Conservation (phyloP, 2,113 vertebrate genomes). For the Proteles cristata region DNA sequence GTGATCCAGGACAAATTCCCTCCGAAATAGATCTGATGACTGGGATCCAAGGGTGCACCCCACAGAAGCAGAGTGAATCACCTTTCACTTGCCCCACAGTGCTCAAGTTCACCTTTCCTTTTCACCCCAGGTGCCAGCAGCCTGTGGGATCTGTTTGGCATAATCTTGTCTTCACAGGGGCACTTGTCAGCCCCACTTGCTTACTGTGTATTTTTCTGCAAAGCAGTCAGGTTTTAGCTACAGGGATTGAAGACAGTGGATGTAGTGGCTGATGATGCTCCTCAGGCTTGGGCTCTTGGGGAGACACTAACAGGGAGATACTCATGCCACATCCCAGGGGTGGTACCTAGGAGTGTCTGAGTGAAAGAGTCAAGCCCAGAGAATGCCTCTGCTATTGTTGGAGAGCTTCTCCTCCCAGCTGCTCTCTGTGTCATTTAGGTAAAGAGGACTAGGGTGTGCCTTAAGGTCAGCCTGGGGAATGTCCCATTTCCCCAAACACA, state of each 20-base stretch:
- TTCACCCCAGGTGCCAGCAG: background rate
- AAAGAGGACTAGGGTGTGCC: constrained; percentile 67
- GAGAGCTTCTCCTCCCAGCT: constrained; percentile 53
- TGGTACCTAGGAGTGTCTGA: constrained; percentile 30
- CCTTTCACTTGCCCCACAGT: background rate
- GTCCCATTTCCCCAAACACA: constrained; percentile 52
- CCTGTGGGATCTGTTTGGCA: background rate
- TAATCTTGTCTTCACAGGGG: background rate
- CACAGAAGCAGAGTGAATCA: background rate
- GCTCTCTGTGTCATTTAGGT: constrained; percentile 52
- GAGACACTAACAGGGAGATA: background rate
- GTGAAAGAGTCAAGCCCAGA: constrained; percentile 52
- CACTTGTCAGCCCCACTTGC: background rate
- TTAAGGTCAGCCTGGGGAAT: constrained; percentile 52
- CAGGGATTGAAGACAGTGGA: background rate
- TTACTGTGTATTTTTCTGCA: background rate
- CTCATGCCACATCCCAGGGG: background rate
- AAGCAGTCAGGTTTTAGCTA: background rate
- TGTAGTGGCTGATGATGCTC: background rate
- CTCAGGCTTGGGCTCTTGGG: background rate
- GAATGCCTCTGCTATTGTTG: constrained; percentile 53
- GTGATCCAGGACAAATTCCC: background rate
- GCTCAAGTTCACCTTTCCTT: background rate
- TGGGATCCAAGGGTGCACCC: background rate
- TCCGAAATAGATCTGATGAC: background rate